Evolutionary conservation across 2,113 vertebrate species (phyloP).

Genomic region (Colossoma macropomum): DNA sequence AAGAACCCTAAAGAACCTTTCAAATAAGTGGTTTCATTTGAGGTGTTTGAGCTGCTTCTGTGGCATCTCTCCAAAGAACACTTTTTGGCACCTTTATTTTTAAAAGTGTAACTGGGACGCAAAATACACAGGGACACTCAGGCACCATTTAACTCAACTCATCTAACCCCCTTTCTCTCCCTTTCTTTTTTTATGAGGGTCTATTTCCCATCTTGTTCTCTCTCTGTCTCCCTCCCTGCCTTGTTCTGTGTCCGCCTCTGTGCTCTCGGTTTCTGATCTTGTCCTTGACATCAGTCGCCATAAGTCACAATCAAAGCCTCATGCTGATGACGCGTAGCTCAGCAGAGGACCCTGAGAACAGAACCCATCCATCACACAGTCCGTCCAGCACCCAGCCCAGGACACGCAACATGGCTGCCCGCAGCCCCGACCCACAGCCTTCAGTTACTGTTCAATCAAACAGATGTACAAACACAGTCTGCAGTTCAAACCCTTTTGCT

Average conservation of each 20-base stretch:
- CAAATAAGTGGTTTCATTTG: background rate
- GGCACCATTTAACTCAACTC: slow-evolving; percentile 16
- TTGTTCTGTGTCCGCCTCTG: slow-evolving; percentile 24
- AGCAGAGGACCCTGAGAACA: slow-evolving; percentile 37
- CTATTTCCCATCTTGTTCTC: background rate
- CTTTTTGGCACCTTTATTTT: background rate
- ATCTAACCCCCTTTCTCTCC: slow-evolving; percentile 20
- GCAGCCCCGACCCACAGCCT: background rate
- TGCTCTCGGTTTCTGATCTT: slow-evolving; percentile 17
- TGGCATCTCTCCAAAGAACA: background rate
- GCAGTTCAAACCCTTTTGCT: background rate
- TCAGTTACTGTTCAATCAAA: background rate
- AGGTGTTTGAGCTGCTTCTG: background rate
- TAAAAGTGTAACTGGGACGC: background rate
- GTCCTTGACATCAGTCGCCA: slow-evolving; percentile 41
- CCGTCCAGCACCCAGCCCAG: slow-evolving; percentile 21
- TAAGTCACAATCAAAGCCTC: slow-evolving; percentile 51
- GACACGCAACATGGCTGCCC: slow-evolving; percentile 17
- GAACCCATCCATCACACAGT: slow-evolving; percentile 38
- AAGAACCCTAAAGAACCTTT: background rate
- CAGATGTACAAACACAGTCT: slow-evolving; percentile 1
- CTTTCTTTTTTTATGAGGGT: background rate
- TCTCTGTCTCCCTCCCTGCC: background rate
- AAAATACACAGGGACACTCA: slow-evolving; percentile 4
- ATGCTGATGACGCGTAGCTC: slow-evolving; percentile 36